Conservation (phyloP, 2,888 invertebrate species). For the Ceramica pisi region DNA sequence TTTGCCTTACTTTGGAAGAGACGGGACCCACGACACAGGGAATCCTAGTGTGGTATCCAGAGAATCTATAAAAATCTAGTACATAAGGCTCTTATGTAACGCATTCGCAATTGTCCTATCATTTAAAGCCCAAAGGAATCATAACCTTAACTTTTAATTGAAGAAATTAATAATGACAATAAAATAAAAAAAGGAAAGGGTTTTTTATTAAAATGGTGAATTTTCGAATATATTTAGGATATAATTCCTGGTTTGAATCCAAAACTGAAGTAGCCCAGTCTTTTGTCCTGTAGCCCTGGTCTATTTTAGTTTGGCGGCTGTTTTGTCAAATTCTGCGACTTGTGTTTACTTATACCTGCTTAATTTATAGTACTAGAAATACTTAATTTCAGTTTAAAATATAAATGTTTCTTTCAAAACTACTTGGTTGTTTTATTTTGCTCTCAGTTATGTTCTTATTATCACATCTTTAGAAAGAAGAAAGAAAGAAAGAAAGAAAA, state of each 20-base stretch:
- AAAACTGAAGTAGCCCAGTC: background rate
- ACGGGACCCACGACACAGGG: too few species aligned
- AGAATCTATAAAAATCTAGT: too few species aligned
- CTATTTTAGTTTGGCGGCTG: background rate
- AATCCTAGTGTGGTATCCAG: too few species aligned
- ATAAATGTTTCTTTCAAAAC: constrained; percentile 3
- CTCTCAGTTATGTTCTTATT: too few species aligned
- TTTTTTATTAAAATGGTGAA: background rate
- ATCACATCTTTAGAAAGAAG: too few species aligned
- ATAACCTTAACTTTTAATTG: background rate
- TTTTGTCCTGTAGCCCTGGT: background rate
- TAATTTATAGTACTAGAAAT: background rate
- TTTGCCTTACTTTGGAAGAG: too few species aligned
- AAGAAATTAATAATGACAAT: constrained; percentile 9
- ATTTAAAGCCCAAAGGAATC: background rate
- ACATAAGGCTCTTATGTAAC: too few species aligned
- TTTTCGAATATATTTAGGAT: background rate
- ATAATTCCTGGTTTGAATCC: background rate
- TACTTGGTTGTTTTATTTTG: constrained; percentile 5
- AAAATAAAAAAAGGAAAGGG: background rate
- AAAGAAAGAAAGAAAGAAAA: too few species aligned
- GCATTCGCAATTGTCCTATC: too few species aligned
- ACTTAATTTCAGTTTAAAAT: constrained; percentile 4
- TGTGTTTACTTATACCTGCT: background rate
- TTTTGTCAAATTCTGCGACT: background rate